Percentiles rank a stretch among this genome's conserved stretches.
Conservation (phyloP, 1,140 invertebrate genomes). For the Drosophila neocordata region DNA sequence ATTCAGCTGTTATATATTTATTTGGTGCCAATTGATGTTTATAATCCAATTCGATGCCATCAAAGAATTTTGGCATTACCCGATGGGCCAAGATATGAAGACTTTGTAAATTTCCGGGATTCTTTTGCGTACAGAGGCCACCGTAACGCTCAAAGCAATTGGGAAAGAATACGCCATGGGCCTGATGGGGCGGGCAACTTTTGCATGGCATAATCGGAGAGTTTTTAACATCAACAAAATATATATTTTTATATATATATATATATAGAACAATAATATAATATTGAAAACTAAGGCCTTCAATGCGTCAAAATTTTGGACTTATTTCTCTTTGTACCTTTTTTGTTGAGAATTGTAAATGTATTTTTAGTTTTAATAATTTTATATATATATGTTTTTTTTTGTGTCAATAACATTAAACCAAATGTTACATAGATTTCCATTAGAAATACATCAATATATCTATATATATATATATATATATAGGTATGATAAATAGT, state of each 20-base stretch:
- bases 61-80: slow-evolving; percentile 78
- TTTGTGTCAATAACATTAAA: slow-evolving; percentile 44
- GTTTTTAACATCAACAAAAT: slow-evolving; percentile 18
- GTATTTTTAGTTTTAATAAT: slow-evolving; percentile 30
- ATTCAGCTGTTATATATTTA: slow-evolving; percentile 63
- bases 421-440: slow-evolving; percentile 66
- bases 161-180: slow-evolving; percentile 52
- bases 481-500: background rate
- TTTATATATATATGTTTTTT: slow-evolving; percentile 26
- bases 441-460: background rate
- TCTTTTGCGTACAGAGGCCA: slow-evolving; percentile 51
- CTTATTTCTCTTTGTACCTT: slow-evolving; percentile 6
- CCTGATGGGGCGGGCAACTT: slow-evolving; percentile 46
- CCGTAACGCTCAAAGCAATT: slow-evolving; percentile 56
- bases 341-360: slow-evolving; percentile 40
- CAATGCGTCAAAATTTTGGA: background rate
- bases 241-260: too few species aligned
- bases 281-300: background rate
- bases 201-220: slow-evolving; percentile 57
- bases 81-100: slow-evolving; percentile 66
- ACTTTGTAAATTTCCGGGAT: slow-evolving; percentile 74
- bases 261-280: background rate
- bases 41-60: slow-evolving; percentile 76
- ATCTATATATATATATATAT: too few species aligned
- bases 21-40: slow-evolving; percentile 66